Base-by-base conservation (phyloP, 2,113 vertebrate species). In the Ailurus styani region DNA sequence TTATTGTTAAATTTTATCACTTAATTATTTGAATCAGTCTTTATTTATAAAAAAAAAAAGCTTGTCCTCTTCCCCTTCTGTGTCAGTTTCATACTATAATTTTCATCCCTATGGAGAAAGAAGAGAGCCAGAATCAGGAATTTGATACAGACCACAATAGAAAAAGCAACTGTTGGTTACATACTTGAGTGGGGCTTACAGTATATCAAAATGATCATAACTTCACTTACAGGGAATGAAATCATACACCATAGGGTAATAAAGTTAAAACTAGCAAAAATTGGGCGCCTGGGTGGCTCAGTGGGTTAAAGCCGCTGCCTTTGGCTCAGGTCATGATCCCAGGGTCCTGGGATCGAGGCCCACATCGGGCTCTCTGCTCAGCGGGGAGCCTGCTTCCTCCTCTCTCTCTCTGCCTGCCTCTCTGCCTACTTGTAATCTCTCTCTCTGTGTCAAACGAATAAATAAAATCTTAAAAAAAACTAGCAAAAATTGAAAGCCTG, bases 1-100 rank as follows among this genome's bases (percentile, higher is more conserved):
- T 97, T 97, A 96, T 97, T 95, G 89, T 96, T 95, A 86, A 54
- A 94, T 97, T 96, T 83, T 89, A 94, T 97, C 45, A 97, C 70
- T 97, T 97, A 97, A 91, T 85, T 90, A 95, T 87, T 75, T 25
- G 84, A 94, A 98, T 96, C 91, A 97, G 90, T 96, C 21, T 84
- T 96, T 91, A 87, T 79, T 95, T 83, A 77, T 96, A 89, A 73
- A 95, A 91, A 55, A 9, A 89, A 73, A 95, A 91, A 55, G 12
- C 57, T 88, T 97, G 60, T 91, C 55, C 31, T 89, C 52, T 88
- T 96, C 34, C 20, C 10, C 52, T 79, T 83, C 9, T 55, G 17
- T 96, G 77, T 88, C 57, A 95, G 31, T 54, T 14, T 23, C 87
- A 95, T 86, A 40, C 23, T 70, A 2, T 50, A 93, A 93, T 66